Conservation (phyloP, 2,888 invertebrate genomes). For the Cetonia aurata region DNA sequence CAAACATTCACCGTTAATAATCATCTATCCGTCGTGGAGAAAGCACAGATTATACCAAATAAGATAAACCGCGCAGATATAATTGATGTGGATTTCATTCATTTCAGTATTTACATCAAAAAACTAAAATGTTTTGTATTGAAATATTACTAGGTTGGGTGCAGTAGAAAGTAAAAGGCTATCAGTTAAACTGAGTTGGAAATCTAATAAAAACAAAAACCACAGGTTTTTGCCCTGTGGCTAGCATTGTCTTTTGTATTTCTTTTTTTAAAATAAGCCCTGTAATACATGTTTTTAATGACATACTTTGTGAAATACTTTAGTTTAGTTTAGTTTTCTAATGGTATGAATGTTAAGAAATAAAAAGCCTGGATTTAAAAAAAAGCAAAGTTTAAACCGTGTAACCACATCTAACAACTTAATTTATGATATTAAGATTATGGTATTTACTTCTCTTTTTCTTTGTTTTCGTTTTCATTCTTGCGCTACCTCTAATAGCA, state of each 20-base stretch:
- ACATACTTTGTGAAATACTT: too few species aligned
- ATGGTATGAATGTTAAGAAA: too few species aligned
- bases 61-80: neutral
- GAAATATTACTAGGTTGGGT: neutral
- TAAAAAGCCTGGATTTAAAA: too few species aligned
- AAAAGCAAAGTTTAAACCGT: too few species aligned
- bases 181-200: neutral
- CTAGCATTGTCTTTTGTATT: neutral
- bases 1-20: neutral
- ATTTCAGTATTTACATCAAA: conserved; percentile 1
- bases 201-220: neutral
- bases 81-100: neutral
- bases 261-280: neutral
- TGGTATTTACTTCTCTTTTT: too few species aligned
- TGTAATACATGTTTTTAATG: neutral
- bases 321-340: too few species aligned
- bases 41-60: neutral
- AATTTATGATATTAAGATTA: too few species aligned
- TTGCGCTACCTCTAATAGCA: too few species aligned
- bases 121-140: neutral
- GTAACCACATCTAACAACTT: too few species aligned
- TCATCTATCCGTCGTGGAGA: neutral
- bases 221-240: too few species aligned
- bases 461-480: too few species aligned
- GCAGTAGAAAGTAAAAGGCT: neutral